Evolutionary conservation across 2,888 invertebrate species (phyloP), one percentile per base, ranked within the genome.

Genomic region (Myopa tessellatipennis): DNA sequence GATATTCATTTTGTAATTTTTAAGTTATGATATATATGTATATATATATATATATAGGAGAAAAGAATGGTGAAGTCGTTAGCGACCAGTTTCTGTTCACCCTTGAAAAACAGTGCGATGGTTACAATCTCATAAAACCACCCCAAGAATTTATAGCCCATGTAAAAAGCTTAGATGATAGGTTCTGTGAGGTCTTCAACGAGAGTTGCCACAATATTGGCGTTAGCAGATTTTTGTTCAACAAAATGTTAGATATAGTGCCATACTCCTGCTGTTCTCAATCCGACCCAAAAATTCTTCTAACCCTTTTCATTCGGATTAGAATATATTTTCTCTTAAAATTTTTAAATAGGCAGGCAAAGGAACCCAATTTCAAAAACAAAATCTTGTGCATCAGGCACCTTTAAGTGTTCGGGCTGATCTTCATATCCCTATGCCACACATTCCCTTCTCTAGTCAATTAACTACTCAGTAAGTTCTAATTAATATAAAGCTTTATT

Each of bases 91-190:
- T 74, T 63, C 12, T 63, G 40, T 74, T 74, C 63, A 63, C 63
- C 8, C 26, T 50, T 26, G 74, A 74, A 16, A 74, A 63, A 18
- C 74, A 63, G 16, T 65, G 16, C 34, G 63, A 74, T 50, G 61
- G 45, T 16, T 74, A n/a, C 26, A 18, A 50, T 18, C 45, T 74
- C 18, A 38, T 74, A n/a, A 63, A 63, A 18, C 74, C 74, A 6
- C 45, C 73, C 4, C 14, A 73, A n/a, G 4, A 61, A 26, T 74
- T 74, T 8, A 52, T 61, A 3, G n/a, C 34, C 18, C 14, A 26
- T 50, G 3, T 63, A 18, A 40, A 7, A 12, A 38, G 2, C 3
- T 34, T 74, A 18, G 38, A 61, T 10, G 52, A 40, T 10, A 16
- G 26, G 18, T 63, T 63, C n/a, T 63, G 18, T 1, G 61, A 63